Evolutionary conservation across 2,888 invertebrate genomes (phyloP).

Genomic region (Spatulosminthurus flaviceps): DNA sequence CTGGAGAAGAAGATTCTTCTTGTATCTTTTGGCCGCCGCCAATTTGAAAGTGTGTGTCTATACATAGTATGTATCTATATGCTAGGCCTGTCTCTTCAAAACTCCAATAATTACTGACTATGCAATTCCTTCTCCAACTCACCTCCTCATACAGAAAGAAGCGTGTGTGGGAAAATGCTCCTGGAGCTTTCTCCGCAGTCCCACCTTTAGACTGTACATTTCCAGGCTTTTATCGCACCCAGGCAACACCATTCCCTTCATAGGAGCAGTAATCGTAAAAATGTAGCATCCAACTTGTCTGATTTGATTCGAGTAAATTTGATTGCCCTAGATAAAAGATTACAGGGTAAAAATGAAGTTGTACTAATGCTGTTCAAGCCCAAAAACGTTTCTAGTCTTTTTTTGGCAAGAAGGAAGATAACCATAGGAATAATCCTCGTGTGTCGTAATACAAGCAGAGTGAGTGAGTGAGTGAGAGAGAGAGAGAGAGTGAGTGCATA

Average conservation of each 20-base stretch:
- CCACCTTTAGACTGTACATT: no score
- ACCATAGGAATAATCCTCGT: not conserved
- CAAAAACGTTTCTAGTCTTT: not conserved
- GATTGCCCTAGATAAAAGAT: slow-evolving; percentile 18
- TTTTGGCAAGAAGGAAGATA: not conserved
- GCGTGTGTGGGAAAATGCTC: no score
- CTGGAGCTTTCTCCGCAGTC: no score
- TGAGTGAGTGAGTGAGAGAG: not conserved
- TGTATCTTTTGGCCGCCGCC: no score
- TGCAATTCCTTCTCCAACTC: no score
- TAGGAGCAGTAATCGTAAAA: not conserved
- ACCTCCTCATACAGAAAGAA: no score
- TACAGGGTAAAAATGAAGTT: slow-evolving; percentile 18
- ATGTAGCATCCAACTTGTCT: slow-evolving; percentile 18
- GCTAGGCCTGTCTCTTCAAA: no score
- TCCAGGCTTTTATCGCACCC: no score
- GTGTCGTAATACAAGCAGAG: not conserved
- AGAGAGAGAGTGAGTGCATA: not conserved
- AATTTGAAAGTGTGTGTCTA: no score
- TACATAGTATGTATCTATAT: no score
- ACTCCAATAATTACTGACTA: no score
- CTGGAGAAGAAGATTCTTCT: no score
- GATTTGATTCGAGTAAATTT: slow-evolving; percentile 14
- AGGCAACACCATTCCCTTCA: not conserved
- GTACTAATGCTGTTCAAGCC: not conserved